Conservation (phyloP, 92 coral and sea anemone species). For the Actinostola sp. region DNA sequence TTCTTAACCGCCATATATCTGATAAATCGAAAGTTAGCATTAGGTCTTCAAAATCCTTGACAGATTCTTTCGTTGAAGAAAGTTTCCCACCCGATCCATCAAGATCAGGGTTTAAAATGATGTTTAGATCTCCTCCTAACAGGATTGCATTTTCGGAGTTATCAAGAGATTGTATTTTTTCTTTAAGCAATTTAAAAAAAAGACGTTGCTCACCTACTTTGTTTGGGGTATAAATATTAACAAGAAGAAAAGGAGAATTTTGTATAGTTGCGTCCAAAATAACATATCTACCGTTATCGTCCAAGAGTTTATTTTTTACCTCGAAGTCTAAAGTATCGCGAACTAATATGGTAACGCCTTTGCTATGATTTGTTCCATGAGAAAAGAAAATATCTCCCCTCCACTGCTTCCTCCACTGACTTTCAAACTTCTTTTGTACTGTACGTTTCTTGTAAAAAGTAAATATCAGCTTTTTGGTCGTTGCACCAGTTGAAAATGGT, state of each 20-base stretch:
- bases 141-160: not conserved
- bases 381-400: conserved; percentile 51
- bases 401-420: conserved; percentile 42
- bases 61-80: conserved; percentile 23
- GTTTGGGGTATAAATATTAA: conserved; percentile 43
- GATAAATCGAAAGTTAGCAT: conserved; percentile 20
- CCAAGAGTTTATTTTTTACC: conserved; percentile 17
- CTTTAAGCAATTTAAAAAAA: conserved; percentile 6
- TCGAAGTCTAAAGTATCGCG: conserved; percentile 38
- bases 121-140: conserved; percentile 43
- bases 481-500: conserved; percentile 20
- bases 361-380: conserved; percentile 46
- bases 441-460: conserved; percentile 57
- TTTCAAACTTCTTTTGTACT: conserved; percentile 34
- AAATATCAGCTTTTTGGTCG: conserved; percentile 32
- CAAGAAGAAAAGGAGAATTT: conserved; percentile 25
- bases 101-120: conserved; percentile 23
- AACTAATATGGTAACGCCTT: conserved; percentile 31
- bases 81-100: conserved; percentile 50
- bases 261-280: conserved; percentile 37
- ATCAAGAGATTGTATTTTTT: not conserved
- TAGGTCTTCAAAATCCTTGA: conserved; percentile 29
- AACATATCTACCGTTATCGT: conserved; percentile 40
- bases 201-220: conserved; percentile 19
- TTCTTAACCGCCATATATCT: conserved; percentile 68